Evolutionary conservation across 2,113 vertebrate genomes (phyloP).

Genomic region (Alligator sinensis): DNA sequence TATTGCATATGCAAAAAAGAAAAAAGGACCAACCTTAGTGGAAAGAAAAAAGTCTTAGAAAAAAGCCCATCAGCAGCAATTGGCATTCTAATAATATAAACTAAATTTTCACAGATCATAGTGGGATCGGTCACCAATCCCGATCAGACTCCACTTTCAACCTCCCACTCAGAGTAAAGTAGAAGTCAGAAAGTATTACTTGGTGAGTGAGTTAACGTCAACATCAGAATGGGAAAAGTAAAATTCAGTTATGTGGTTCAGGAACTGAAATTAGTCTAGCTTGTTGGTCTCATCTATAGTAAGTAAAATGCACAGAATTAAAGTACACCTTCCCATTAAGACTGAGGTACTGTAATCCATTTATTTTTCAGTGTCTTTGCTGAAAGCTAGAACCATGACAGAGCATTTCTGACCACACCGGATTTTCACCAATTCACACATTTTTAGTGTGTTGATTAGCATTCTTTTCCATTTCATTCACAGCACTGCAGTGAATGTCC

Average conservation of each 20-base stretch:
- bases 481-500: neutral
- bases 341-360: neutral
- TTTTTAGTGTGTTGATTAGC: neutral
- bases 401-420: neutral
- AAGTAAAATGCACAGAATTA: neutral
- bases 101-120: neutral
- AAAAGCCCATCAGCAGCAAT: slow-evolving; percentile 16
- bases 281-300: neutral
- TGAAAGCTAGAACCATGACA: neutral
- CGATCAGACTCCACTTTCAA: slow-evolving; percentile 2
- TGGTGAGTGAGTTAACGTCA: neutral
- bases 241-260: neutral
- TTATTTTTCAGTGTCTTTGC: slow-evolving; percentile 23
- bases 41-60: slow-evolving; percentile 19
- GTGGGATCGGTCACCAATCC: slow-evolving; percentile 6
- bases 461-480: neutral
- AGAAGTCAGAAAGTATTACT: slow-evolving; percentile 15
- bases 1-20: slow-evolving; percentile 15
- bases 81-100: slow-evolving; percentile 36
- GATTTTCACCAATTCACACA: neutral
- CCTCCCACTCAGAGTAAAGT: neutral
- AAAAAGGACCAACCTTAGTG: neutral
- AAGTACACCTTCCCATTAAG: slow-evolving; percentile 23
- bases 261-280: neutral
- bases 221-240: neutral